Conservation (phyloP, 2,888 invertebrate genomes). For the Elmis aenea region DNA sequence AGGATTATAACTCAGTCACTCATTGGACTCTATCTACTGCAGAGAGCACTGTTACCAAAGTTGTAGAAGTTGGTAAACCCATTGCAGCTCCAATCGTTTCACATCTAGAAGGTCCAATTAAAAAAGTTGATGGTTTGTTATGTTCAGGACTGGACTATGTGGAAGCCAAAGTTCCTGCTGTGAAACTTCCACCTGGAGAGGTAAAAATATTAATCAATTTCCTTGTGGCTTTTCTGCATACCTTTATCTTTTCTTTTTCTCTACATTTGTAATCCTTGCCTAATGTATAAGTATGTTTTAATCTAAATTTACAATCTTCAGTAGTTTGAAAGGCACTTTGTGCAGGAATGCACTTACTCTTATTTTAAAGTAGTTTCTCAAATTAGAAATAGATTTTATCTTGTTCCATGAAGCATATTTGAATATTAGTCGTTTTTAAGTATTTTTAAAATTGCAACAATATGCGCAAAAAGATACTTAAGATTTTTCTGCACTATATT, state of each 20-base stretch:
- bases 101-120: constrained; percentile 51
- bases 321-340: no score
- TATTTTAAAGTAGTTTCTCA: no score
- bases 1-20: constrained; percentile 51
- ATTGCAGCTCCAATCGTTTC: constrained; percentile 50
- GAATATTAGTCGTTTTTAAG: no score
- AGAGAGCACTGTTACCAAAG: constrained; percentile 51
- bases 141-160: constrained; percentile 54
- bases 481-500: no score
- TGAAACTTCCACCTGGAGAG: constrained; percentile 53
- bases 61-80: constrained; percentile 50
- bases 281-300: constrained; percentile 4
- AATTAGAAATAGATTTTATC: no score
- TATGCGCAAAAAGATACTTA: no score
- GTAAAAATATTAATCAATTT: constrained; percentile 38
- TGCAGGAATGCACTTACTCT: no score
- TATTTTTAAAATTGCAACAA: no score
- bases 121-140: constrained; percentile 51
- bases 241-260: no score
- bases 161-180: constrained; percentile 53
- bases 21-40: constrained; percentile 54
- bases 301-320: constrained; percentile 9
- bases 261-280: constrained; percentile 3
- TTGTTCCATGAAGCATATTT: no score
- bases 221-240: no score